Base-by-base conservation (phyloP, 2,888 invertebrate genomes). In the Ditula angustiorana region DNA sequence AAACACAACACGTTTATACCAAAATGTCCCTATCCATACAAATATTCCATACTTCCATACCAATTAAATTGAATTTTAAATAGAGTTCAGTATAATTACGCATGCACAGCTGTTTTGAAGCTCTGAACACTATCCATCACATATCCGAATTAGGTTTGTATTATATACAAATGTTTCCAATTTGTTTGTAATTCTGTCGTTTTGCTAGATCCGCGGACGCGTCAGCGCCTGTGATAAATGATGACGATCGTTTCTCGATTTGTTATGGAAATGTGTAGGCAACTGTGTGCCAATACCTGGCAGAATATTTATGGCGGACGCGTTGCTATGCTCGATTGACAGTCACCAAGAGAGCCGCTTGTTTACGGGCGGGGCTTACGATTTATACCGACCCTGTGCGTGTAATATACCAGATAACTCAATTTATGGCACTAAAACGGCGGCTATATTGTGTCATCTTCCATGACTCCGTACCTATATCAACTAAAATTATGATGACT, bases 381-480 rank as follows among this genome's bases (percentile, higher is more conserved):
- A 82, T 84, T 85, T 86, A 86, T 80, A 79, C 76, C 78, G 79
- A 77, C 80, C 78, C 75, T 78, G 78, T 71, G 79, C 76, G 79
- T 78, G 83, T 85, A 85, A 86, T 86, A 85, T 85, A 84, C 81
- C 74, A 81, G 83, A 87, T 86, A 85, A 82, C 85, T 86, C 80
- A 81, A 82, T 86, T 84, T 83, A 85, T 82, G 81, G 81, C 77
- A 77, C 78, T 78, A 77, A 79, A 83, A 77, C 75, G 77, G 77
- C 71, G 71, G 72, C 73, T 74, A 74, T 57, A 50, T 28, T 58
- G 16, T 76, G 79, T 80, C 80, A 77, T 74, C 76, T 79, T 76
- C 71, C 69, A 79, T 77, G 78, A 76, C 75, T 74, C 77, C 72
- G 71, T 76, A 78, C 78, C 79, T 84, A 80, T 76, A 79, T 84